These are phyloP conservation scores for Boloria euphrosyne DNA, from an alignment of 2,888 invertebrate species.

Conservation along the genomic window DNA sequence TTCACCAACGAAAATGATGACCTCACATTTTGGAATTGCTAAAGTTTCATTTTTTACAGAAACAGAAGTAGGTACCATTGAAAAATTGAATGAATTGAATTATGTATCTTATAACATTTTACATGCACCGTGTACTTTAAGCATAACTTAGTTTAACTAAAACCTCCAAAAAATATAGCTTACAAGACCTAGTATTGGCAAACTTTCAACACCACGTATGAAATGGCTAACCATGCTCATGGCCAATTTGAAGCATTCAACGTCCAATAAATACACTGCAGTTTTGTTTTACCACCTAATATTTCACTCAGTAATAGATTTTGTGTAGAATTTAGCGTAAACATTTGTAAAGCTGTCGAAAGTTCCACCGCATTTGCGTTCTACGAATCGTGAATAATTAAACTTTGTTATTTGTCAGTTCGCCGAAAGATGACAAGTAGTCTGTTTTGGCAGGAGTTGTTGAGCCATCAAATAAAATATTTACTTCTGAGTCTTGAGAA, in stretches of 20 bases:
- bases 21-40: no score
- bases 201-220: constrained; percentile 40
- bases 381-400: constrained; percentile 18
- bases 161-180: no score
- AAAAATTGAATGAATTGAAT: no score
- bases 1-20: no score
- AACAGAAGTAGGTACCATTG: no score
- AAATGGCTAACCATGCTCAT: constrained; percentile 38
- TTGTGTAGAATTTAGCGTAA: constrained; percentile 23
- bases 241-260: constrained; percentile 40
- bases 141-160: no score
- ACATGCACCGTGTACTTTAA: no score
- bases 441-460: constrained; percentile 1
- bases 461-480: constrained; percentile 5
- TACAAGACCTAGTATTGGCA: constrained; percentile 2
- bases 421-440: constrained; percentile 14
- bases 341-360: constrained; percentile 23
- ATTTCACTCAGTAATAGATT: constrained; percentile 36
- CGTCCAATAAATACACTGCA: constrained; percentile 28
- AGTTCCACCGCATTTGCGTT: constrained; percentile 4
- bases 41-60: no score
- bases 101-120: no score
- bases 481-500: background rate
- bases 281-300: constrained; percentile 38
- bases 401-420: constrained; percentile 19